Base-by-base conservation (phyloP, 2,888 invertebrate genomes). In the Temnothorax ravouxi region DNA sequence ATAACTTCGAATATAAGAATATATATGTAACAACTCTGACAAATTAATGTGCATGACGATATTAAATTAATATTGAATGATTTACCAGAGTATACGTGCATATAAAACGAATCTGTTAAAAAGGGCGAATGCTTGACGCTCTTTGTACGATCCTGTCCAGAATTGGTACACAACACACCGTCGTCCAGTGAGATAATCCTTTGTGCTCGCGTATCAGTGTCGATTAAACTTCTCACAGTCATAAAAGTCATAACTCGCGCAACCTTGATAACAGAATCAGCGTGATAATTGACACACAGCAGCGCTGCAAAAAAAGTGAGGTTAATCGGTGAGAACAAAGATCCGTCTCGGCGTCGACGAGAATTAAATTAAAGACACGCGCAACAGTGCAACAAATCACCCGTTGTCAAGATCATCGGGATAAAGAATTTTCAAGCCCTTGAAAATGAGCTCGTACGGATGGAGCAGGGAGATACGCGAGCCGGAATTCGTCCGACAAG, bases 391-490 rank as follows among this genome's bases (percentile, higher is more conserved):
- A 8, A 66, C 44, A 66, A 66, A 66, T 66, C 25, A 62, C 52
- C 2, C 13, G 13, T 59, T 15, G 3, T 2, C 34, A 9, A 21
- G 29, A 1, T 25, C 15, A 29, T 29, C 44, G 41, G 2, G n/a
- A 54, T 69, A 64, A 50, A 71, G 44, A 52, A 29, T 66, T 41
- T 9, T 54, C n/a, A 5, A 47, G 25, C 13, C 44, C 29, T 34
- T 34, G 5, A 88, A 76, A 85, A 89, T 89, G 88, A 85, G 59
- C 75, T 84, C 88, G 3, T 94, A 93, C 80, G 93, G 93, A 59
- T 94, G 94, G 93, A 93, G 89, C 72, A 86, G 81, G 75, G 91
- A 91, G 61, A 90, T 93, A 67, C 82, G 90, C 25, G 94, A 94
- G 79, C 93, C 94, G 15, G 91, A 90, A 72, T 90, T 94, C 71